phyloP scores from a whole-genome alignment of 2,113 vertebrate genomes.

The Silurus glanis region DNA sequence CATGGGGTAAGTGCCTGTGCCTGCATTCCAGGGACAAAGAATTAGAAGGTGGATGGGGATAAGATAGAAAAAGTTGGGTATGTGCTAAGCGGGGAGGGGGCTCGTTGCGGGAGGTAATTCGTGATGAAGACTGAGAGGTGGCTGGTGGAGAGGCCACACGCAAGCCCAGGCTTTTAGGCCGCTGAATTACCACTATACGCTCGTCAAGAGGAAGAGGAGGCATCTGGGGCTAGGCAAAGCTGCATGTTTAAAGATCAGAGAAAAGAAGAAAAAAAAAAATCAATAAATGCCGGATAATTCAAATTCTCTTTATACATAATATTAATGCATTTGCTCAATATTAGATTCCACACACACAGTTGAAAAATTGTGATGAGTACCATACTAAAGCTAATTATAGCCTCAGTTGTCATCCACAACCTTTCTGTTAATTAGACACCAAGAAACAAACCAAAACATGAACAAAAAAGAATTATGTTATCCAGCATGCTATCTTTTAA shows the following conservation, averaged over 20 bases:
- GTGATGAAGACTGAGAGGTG: slow-evolving; percentile 65
- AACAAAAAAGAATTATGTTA: background rate
- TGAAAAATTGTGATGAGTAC: slow-evolving; percentile 48
- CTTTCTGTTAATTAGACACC: slow-evolving; percentile 25
- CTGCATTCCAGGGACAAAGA: slow-evolving; percentile 73
- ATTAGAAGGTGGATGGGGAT: slow-evolving; percentile 64
- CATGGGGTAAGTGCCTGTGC: slow-evolving; percentile 61
- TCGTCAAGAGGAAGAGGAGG: slow-evolving; percentile 85
- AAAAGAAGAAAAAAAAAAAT: slow-evolving; percentile 47
- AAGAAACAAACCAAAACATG: slow-evolving; percentile 32
- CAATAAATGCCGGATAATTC: background rate
- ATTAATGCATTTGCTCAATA: background rate
- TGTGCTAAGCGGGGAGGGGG: slow-evolving; percentile 58
- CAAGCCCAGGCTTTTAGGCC: slow-evolving; percentile 73
- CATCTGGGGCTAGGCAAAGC: slow-evolving; percentile 78
- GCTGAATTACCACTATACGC: slow-evolving; percentile 80
- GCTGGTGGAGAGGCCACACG: slow-evolving; percentile 70
- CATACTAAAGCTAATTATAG: slow-evolving; percentile 43
- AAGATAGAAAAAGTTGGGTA: slow-evolving; percentile 59
- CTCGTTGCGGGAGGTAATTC: slow-evolving; percentile 60
- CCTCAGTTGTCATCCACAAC: slow-evolving; percentile 57
- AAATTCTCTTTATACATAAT: background rate
- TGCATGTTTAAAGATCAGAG: slow-evolving; percentile 53
- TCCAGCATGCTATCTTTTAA: background rate
- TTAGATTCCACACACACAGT: slow-evolving; percentile 37